These are phyloP conservation scores for Anguilla megastoma DNA, from an alignment of 2,797 vertebrate species.

Conservation along the genomic window DNA sequence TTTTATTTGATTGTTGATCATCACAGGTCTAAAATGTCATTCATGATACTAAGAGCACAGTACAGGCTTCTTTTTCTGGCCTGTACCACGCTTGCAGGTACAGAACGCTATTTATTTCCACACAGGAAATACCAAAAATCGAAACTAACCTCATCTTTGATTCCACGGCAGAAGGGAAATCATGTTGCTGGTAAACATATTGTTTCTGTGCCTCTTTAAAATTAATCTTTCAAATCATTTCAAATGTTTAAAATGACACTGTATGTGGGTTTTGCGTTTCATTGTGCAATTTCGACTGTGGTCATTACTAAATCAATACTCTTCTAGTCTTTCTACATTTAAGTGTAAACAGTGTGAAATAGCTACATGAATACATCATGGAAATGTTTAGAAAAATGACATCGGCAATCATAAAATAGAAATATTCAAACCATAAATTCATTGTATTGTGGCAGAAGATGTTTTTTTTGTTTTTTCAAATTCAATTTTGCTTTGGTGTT, in stretches of 20 bases:
- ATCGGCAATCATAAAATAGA: neutral
- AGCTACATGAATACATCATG: neutral
- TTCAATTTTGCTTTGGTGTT: neutral
- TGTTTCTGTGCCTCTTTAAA: neutral
- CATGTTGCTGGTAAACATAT: too few species aligned
- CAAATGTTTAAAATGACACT: too few species aligned
- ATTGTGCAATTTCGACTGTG: too few species aligned
- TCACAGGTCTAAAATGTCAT: too few species aligned
- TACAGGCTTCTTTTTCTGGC: neutral
- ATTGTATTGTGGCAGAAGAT: neutral
- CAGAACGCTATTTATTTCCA: neutral
- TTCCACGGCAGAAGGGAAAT: too few species aligned
- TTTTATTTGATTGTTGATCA: neutral
- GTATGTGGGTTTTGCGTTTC: too few species aligned
- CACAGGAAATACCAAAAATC: neutral
- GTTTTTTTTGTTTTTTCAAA: too few species aligned
- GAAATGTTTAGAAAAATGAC: neutral
- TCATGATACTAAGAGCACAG: neutral
- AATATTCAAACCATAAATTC: neutral
- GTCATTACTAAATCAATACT: neutral
- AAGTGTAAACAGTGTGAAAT: neutral
- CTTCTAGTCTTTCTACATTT: neutral
- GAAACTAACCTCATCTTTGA: neutral
- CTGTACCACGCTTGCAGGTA: neutral
- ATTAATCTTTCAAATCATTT: neutral